phyloP scores from a whole-genome alignment of 1,140 invertebrate genomes.

The Phocides pigmalion region DNA sequence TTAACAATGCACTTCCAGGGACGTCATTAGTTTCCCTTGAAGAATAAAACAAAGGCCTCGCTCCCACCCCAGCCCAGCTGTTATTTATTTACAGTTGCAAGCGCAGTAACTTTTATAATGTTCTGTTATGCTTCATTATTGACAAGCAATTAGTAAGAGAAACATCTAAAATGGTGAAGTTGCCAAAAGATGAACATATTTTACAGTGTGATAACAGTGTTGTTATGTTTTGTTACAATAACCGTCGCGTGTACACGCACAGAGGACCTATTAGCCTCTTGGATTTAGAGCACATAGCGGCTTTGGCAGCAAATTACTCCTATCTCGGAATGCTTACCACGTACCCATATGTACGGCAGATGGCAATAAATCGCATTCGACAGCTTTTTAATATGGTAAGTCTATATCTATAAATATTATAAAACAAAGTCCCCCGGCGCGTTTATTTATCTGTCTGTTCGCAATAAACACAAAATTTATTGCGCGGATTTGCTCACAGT shows the following conservation, averaged over 20 bases:
- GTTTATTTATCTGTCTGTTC: too few species aligned
- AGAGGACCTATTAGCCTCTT: slow-evolving; percentile 3
- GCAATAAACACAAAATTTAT: too few species aligned
- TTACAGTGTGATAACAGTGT: neutral
- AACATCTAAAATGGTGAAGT: slow-evolving; percentile 3
- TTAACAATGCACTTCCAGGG: slow-evolving; percentile 17
- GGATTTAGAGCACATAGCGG: slow-evolving; percentile 10
- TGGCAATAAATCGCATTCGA: slow-evolving; percentile 43
- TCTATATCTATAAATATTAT: neutral
- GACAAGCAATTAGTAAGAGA: neutral
- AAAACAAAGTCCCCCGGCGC: too few species aligned
- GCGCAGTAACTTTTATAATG: too few species aligned
- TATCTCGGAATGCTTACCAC: slow-evolving; percentile 6
- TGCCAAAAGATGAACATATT: neutral
- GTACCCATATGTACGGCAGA: neutral
- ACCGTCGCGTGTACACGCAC: slow-evolving; percentile 3
- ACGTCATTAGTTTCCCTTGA: slow-evolving; percentile 9
- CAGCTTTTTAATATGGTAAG: slow-evolving; percentile 48
- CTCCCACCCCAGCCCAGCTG: slow-evolving; percentile 7
- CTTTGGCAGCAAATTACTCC: slow-evolving; percentile 2
- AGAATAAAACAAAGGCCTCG: slow-evolving; percentile 8
- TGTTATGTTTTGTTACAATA: slow-evolving; percentile 14
- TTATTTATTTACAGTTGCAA: slow-evolving; percentile 4
- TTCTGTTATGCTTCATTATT: neutral
- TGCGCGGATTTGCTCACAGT: too few species aligned